Evolutionary conservation across 2,797 vertebrate genomes (phyloP), one percentile per base, ranked within the genome.

Genomic region (Leontopithecus rosalia): DNA sequence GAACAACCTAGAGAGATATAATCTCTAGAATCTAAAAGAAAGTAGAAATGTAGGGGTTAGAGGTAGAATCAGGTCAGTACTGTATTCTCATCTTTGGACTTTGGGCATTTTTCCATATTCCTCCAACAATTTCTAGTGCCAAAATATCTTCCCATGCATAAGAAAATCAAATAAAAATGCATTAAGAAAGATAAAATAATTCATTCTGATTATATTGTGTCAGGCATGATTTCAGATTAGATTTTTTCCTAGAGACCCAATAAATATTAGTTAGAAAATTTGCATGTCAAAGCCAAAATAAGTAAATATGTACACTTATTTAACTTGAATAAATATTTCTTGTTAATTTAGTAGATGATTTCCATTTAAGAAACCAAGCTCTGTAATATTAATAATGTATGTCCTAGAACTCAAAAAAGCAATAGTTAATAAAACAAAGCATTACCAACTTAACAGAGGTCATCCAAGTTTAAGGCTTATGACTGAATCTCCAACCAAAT

Each of bases 341-440:
- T 96, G 64, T 93, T 85, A 82, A 76, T 88, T 67, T 90, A 91
- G 92, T 93, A 91, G 4, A 84, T 76, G 11, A 55, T 19, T 97
- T 97, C 52, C 39, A 90, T 55, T 96, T 93, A 94, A 92, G 89
- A 97, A 96, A 72, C 33, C 61, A 93, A 96, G 94, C 36, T 96
- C 48, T 84, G 2, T 50, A 72, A 89, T 84, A 64, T 5, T 94
- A 90, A 79, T 41, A 88, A 72, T 82, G 15, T 52, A 9, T 82
- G 17, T 86, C 39, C 89, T 80, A 95, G 39, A 92, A 88, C 70
- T 88, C 52, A 90, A 76, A 94, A 82, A 87, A 77, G 7, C 12
- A 85, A 48, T 90, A 79, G 88, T 82, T 95, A 80, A 79, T 77
- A 48, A 57, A 76, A 76, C 64, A 89, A 91, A 89, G 26, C 11